Conservation (phyloP, 2,797 vertebrate species). For the Anabas testudineus region DNA sequence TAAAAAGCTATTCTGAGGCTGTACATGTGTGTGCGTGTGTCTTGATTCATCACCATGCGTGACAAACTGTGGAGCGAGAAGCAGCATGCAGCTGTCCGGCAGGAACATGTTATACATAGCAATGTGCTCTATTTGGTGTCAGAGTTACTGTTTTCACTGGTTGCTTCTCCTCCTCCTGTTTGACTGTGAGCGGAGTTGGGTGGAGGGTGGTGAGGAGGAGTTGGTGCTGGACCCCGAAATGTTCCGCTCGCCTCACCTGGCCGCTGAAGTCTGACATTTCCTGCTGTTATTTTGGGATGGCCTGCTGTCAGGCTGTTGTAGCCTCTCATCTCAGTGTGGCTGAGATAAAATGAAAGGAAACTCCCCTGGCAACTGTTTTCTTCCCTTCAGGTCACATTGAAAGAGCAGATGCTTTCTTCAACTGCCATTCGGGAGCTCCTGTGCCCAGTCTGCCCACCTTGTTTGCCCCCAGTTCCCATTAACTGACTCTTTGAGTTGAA, state of each 20-base stretch:
- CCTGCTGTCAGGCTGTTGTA: slow-evolving; percentile 41
- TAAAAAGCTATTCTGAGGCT: slow-evolving; percentile 52
- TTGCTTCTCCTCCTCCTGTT: slow-evolving; percentile 33
- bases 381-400: slow-evolving; percentile 52
- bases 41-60: slow-evolving; percentile 7
- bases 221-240: slow-evolving; percentile 18
- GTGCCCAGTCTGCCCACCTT: background rate
- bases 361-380: slow-evolving; percentile 32
- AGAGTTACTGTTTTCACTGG: slow-evolving; percentile 19
- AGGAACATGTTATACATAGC: slow-evolving; percentile 1
- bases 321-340: slow-evolving; percentile 38
- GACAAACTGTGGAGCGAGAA: slow-evolving; percentile 4
- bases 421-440: slow-evolving; percentile 4
- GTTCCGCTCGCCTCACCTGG: slow-evolving; percentile 53
- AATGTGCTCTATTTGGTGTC: slow-evolving; percentile 33
- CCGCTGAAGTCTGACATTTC: slow-evolving; percentile 71
- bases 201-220: background rate
- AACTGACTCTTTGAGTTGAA: slow-evolving; percentile 20
- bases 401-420: slow-evolving; percentile 38
- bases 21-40: background rate
- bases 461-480: slow-evolving; percentile 1
- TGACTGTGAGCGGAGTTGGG: slow-evolving; percentile 13
- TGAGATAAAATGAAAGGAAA: slow-evolving; percentile 48
- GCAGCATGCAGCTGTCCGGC: slow-evolving; percentile 5
- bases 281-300: slow-evolving; percentile 66